Evolutionary conservation across 2,113 vertebrate species (phyloP).

Genomic region (Probosciger aterrimus): DNA sequence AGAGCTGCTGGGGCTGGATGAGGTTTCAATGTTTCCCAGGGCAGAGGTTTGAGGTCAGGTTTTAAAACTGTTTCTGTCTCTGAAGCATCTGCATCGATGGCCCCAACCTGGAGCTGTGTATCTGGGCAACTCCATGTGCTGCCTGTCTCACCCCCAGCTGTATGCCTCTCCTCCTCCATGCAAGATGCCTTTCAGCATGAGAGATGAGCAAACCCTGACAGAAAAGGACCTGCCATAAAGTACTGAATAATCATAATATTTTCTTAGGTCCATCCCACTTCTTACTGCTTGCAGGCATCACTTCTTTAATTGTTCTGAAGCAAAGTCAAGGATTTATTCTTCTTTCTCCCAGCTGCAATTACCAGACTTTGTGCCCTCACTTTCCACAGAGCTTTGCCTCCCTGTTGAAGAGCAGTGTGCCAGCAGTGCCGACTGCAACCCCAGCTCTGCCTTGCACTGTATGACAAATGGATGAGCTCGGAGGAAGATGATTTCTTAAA

Average conservation of each 20-base stretch:
- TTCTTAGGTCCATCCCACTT: neutral
- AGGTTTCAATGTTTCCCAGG: neutral
- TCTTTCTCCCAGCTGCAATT: neutral
- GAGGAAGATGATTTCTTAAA: neutral
- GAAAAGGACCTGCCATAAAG: neutral
- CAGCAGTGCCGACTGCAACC: neutral
- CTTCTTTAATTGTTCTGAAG: neutral
- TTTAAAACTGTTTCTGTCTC: neutral
- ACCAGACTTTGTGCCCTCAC: neutral
- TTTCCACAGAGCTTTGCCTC: neutral
- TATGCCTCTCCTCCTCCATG: neutral
- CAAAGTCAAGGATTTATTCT: neutral
- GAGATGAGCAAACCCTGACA: neutral
- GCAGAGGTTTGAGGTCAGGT: neutral
- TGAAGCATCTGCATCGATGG: neutral
- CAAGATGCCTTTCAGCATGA: neutral
- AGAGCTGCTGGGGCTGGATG: neutral
- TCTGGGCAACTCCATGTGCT: neutral
- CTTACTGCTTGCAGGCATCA: neutral
- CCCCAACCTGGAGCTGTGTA: fast-evolving
- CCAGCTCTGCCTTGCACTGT: neutral
- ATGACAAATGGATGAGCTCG: neutral
- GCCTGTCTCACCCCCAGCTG: fast-evolving
- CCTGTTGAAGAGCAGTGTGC: neutral
- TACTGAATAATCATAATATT: neutral